Evolutionary conservation across 1,140 invertebrate genomes (phyloP).

Genomic region (Platorchestia sp.): DNA sequence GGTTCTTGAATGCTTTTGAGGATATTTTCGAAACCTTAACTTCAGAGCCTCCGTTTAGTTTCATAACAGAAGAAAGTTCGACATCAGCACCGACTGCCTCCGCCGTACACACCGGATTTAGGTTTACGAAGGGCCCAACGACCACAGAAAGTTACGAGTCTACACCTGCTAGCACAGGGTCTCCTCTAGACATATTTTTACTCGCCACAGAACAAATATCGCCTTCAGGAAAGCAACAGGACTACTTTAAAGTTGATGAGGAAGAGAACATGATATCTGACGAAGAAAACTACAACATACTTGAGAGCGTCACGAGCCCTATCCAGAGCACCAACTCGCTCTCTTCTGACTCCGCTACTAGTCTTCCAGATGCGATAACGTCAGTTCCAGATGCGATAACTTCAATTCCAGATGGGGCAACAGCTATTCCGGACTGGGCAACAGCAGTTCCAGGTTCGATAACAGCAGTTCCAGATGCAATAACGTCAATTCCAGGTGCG

Average conservation of each 20-base stretch:
- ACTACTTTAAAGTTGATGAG: neutral
- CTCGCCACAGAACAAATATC: neutral
- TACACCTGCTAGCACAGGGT: neutral
- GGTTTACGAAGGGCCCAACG: neutral
- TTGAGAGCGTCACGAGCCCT: neutral
- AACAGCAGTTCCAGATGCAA: too few species aligned
- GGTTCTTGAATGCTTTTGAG: neutral
- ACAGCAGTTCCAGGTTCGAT: too few species aligned
- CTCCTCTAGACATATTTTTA: neutral
- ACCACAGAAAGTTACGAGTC: slow-evolving; percentile 2
- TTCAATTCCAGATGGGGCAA: neutral
- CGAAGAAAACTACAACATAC: slow-evolving; percentile 3
- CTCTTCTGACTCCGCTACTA: neutral
- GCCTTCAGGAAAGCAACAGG: neutral
- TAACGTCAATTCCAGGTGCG: too few species aligned
- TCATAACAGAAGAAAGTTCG: neutral
- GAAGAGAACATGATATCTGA: slow-evolving; percentile 24
- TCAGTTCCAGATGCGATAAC: neutral
- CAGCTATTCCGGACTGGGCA: neutral
- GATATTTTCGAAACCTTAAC: slow-evolving; percentile 25
- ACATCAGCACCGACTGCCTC: neutral
- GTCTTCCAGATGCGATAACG: neutral
- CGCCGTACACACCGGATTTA: neutral
- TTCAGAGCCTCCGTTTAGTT: neutral
- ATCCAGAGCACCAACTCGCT: neutral